Evolutionary conservation across 2,888 invertebrate species (phyloP).

Genomic region (Phragmatobia fuliginosa): DNA sequence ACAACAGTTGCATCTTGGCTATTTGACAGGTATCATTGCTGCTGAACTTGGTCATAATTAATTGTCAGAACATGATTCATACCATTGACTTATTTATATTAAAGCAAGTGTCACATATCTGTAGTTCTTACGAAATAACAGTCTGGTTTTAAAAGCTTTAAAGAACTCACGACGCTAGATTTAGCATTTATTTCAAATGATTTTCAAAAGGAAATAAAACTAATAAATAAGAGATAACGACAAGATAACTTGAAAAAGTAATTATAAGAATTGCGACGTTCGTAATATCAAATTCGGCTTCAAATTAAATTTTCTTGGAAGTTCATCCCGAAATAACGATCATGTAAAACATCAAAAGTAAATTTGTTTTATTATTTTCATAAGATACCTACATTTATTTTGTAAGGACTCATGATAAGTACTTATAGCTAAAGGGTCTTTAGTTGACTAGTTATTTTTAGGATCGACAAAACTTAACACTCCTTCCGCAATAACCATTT

Average conservation of each 20-base stretch:
- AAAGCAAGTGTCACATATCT: too few relatives aligned
- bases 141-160: too few relatives aligned
- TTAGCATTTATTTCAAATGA: too few relatives aligned
- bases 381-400: background rate
- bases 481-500: too few relatives aligned
- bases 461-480: background rate
- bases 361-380: background rate
- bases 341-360: background rate
- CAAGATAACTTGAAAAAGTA: background rate
- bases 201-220: background rate
- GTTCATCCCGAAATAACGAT: background rate
- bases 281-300: background rate
- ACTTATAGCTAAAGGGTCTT: background rate
- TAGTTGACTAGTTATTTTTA: background rate
- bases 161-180: too few relatives aligned
- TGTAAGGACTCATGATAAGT: background rate
- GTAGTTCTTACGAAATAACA: too few relatives aligned
- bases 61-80: too few relatives aligned
- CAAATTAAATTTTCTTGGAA: background rate
- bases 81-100: too few relatives aligned
- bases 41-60: too few relatives aligned
- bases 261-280: background rate
- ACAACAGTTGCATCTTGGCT: too few relatives aligned
- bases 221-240: background rate
- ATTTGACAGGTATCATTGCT: too few relatives aligned